phyloP scores from a whole-genome alignment of 2,888 invertebrate species.

The Mamestra brassicae region DNA sequence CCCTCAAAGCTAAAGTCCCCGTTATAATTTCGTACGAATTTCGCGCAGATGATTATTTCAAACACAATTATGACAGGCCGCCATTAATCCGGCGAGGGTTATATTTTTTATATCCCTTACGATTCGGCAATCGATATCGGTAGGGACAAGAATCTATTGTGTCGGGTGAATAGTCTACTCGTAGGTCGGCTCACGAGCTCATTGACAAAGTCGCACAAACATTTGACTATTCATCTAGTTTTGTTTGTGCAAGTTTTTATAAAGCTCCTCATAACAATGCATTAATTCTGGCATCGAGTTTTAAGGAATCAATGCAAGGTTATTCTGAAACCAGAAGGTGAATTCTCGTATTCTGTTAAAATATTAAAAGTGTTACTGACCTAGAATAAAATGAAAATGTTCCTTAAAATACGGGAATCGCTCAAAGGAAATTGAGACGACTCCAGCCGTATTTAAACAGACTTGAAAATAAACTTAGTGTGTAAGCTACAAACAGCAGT shows the following conservation, averaged over 20 bases:
- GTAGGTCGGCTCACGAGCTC: constrained; percentile 27
- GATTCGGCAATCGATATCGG: constrained; percentile 67
- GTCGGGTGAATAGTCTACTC: constrained; percentile 45
- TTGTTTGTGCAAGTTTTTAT: constrained; percentile 37
- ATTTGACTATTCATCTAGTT: constrained; percentile 60
- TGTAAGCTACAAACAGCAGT: background rate
- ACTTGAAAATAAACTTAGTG: background rate
- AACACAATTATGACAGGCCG: constrained; percentile 79
- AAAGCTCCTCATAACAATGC: constrained; percentile 18
- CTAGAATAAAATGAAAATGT: background rate
- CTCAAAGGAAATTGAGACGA: background rate
- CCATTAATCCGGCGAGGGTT: constrained; percentile 75
- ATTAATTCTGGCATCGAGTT: constrained; percentile 3
- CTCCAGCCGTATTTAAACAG: background rate
- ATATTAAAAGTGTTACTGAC: background rate
- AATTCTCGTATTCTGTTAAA: background rate
- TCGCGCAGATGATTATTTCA: constrained; percentile 80
- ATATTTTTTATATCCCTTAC: constrained; percentile 74
- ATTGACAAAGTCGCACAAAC: constrained; percentile 44
- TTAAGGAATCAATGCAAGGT: background rate
- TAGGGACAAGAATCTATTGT: constrained; percentile 71
- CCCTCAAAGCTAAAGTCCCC: constrained; percentile 61
- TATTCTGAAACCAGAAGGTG: constrained; percentile 4
- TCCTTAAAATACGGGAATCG: background rate
- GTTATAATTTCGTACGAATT: constrained; percentile 67